phyloP scores from a whole-genome alignment of 2,797 vertebrate species.

The Intellagama lesueurii region DNA sequence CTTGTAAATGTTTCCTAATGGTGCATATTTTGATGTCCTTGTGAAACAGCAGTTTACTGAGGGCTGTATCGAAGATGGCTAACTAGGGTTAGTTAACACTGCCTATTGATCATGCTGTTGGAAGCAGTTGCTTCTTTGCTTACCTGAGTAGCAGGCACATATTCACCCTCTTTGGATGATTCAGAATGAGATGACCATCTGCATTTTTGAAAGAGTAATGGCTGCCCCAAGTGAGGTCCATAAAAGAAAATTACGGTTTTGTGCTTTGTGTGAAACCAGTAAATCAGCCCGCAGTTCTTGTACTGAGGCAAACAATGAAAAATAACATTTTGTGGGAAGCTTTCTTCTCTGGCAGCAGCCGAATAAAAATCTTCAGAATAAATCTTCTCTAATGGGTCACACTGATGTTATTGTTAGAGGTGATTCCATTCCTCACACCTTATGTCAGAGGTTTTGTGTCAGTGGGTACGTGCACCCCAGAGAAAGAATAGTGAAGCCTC shows the following conservation, averaged over 20 bases:
- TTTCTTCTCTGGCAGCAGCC: slow-evolving; percentile 37
- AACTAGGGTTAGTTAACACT: slow-evolving; percentile 55
- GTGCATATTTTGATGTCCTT: slow-evolving; percentile 39
- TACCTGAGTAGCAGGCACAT: slow-evolving; percentile 64
- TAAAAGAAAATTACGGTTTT: slow-evolving; percentile 75
- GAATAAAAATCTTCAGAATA: slow-evolving; percentile 51
- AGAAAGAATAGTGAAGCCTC: background rate
- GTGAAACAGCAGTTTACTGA: slow-evolving; percentile 34
- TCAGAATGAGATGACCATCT: slow-evolving; percentile 75
- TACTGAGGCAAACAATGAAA: slow-evolving; percentile 57
- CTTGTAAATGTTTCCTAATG: slow-evolving; percentile 50
- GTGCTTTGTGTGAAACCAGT: slow-evolving; percentile 59
- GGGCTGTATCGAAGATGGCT: slow-evolving; percentile 49
- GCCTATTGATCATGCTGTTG: slow-evolving; percentile 53
- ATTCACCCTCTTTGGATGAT: slow-evolving; percentile 67
- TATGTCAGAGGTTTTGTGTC: background rate
- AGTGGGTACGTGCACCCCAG: background rate
- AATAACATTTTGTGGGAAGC: slow-evolving; percentile 55
- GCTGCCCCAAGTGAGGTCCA: slow-evolving; percentile 68
- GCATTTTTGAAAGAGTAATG: slow-evolving; percentile 71
- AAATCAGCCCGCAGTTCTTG: slow-evolving; percentile 54
- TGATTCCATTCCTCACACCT: background rate
- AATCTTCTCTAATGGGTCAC: background rate
- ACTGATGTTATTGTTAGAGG: slow-evolving; percentile 33
- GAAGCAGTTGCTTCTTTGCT: slow-evolving; percentile 63